Conservation (phyloP, 2,113 vertebrate species). For the Xiphophorus maculatus region DNA sequence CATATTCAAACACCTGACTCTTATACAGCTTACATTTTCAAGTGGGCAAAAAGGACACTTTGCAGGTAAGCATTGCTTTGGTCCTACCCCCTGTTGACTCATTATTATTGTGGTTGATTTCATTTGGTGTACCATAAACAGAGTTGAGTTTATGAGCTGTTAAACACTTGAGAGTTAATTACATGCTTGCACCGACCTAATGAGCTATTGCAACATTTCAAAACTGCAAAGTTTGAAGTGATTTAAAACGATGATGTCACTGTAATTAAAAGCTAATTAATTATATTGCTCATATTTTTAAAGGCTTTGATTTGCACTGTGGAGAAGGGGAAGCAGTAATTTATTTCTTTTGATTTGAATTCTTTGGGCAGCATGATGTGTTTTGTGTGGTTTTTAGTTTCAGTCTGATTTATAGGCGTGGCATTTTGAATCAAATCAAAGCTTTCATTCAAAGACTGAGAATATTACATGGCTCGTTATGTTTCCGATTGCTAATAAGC, state of each 20-base stretch:
- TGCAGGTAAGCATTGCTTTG: constrained; percentile 26
- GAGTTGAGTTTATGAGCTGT: constrained; percentile 21
- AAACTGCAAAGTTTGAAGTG: neutral
- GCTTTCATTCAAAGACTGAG: constrained; percentile 48
- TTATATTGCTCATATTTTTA: neutral
- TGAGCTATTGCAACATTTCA: constrained; percentile 14
- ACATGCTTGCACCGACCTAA: constrained; percentile 15
- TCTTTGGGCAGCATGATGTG: constrained; percentile 14
- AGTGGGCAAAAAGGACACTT: constrained; percentile 17
- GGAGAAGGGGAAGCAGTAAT: constrained; percentile 8
- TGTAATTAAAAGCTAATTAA: constrained; percentile 22
- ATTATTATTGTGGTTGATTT: constrained; percentile 19
- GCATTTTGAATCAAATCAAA: constrained; percentile 46
- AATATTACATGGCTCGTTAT: constrained; percentile 58
- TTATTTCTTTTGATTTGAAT: constrained; percentile 20
- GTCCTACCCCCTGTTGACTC: constrained; percentile 25
- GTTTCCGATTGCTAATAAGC: constrained; percentile 47
- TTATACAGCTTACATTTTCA: constrained; percentile 34
- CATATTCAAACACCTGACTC: constrained; percentile 11
- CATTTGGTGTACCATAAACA: constrained; percentile 34
- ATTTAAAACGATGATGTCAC: neutral
- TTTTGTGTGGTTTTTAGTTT: constrained; percentile 24
- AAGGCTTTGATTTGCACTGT: constrained; percentile 6
- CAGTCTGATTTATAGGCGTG: constrained; percentile 42
- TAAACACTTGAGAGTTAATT: constrained; percentile 18